Evolutionary conservation across 2,113 vertebrate genomes (phyloP), one percentile per base, ranked within the genome.

Genomic region (Otocyon megalotis): DNA sequence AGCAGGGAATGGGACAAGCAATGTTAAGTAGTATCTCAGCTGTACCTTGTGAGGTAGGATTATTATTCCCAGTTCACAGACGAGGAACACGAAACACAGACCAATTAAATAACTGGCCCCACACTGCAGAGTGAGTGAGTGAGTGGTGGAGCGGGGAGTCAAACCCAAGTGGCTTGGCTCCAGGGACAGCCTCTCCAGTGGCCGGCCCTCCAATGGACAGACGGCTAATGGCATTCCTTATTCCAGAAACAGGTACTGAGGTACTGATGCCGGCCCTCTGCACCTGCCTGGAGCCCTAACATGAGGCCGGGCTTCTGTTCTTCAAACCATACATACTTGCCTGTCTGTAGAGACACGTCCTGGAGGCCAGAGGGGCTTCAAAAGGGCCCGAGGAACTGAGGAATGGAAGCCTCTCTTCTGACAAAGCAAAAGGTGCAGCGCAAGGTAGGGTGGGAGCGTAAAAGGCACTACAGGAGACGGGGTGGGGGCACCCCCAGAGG

Each of bases 401-500:
- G n/a, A 35, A 48, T 0, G 14, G 43, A 62, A 22, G 12, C 7
- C 22, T 81, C 24, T 88, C 30, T 83, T 67, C 58, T 26, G 20
- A 63, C 1, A n/a, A 37, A 60, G 69, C 35, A n/a, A 8, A 28
- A 67, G 5, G 76, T 8, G 20, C 2, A 2, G 28, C 53, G 12
- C 50, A 24, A 71, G 56, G 37, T 30, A 15, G 26, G 0, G 1
- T 2, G 37, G 48, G 3, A 5, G 5, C n/a, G 5, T 20, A 19
- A 71, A 28, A 62, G 77, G 63, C 2, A 3, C 4, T 2, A 9
- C 62, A 69, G 65, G 60, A 26, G 22, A 56, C 24, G n/a, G 2
- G 11, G 0, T 3, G 2, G 20, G 48, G 19, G 15, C 37, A 3
- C 20, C 20, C 58, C 5, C 19, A 0, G 35, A 26, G 37, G 20